Evolutionary conservation across 1,140 invertebrate genomes (phyloP).

Genomic region (Odontomachus brunneus): DNA sequence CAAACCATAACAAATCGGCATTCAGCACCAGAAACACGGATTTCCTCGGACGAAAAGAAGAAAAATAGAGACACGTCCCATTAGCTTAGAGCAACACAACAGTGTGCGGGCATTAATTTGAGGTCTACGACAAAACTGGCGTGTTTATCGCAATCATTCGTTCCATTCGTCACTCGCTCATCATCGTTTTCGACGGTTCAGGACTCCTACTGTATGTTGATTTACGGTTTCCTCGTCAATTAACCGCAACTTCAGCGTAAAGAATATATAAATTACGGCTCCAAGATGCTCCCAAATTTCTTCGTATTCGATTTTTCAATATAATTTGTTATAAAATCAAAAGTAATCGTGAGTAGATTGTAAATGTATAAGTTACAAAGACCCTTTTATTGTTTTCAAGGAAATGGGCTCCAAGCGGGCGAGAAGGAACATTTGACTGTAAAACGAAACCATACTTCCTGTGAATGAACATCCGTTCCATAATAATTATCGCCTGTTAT

Average conservation of each 20-base stretch:
- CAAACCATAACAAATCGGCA: constrained; percentile 65
- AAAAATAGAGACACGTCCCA: constrained; percentile 6
- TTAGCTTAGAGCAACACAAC: background rate
- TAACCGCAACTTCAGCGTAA: background rate
- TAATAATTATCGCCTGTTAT: no score
- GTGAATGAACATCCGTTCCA: no score
- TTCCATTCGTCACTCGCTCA: background rate
- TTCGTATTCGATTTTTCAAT: no score
- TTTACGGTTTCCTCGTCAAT: background rate
- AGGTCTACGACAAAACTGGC: background rate
- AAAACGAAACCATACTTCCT: no score
- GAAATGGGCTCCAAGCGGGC: no score
- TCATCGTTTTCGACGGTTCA: background rate
- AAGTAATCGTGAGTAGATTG: no score
- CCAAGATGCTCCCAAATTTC: no score
- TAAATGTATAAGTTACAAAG: no score
- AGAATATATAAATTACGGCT: background rate
- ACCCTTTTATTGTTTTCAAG: no score
- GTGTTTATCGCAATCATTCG: background rate
- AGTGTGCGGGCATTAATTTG: background rate
- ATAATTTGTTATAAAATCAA: no score
- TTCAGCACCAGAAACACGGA: constrained; percentile 45
- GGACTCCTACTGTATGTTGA: background rate
- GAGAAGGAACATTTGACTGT: no score
- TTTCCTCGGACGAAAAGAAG: constrained; percentile 26